phyloP scores from a whole-genome alignment of 2,888 invertebrate genomes.

The Diarsia mendica region DNA sequence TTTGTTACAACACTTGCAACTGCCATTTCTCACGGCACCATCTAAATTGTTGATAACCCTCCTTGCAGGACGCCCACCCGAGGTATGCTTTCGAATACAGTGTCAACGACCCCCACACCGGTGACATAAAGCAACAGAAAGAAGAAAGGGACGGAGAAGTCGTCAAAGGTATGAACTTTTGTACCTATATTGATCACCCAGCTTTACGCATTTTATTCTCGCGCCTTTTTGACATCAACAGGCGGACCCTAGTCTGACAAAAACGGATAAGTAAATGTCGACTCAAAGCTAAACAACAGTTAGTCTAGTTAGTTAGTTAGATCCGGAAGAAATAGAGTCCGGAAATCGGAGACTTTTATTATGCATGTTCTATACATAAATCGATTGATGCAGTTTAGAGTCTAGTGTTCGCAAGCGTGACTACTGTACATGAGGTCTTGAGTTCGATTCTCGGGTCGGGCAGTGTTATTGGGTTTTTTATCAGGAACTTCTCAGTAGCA shows the following conservation, averaged over 20 bases:
- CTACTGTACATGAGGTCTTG: too few species aligned
- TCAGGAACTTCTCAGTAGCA: too few species aligned
- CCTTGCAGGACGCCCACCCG: slow-evolving; percentile 91
- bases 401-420: too few species aligned
- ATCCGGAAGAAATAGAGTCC: too few species aligned
- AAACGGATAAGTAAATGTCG: too few species aligned
- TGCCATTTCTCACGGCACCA: slow-evolving; percentile 78
- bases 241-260: not conserved
- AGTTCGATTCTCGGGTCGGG: too few species aligned
- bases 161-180: slow-evolving; percentile 89
- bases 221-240: not conserved
- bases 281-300: not conserved
- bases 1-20: slow-evolving; percentile 69
- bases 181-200: slow-evolving; percentile 5
- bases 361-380: slow-evolving; percentile 14
- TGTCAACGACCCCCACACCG: slow-evolving; percentile 93
- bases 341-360: too few species aligned
- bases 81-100: slow-evolving; percentile 93
- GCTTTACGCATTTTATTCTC: slow-evolving; percentile 1
- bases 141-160: slow-evolving; percentile 94
- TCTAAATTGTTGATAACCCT: slow-evolving; percentile 64
- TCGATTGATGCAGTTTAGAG: slow-evolving; percentile 6
- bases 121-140: slow-evolving; percentile 93
- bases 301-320: too few species aligned
- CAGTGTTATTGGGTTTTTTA: too few species aligned